Base-by-base conservation (phyloP, 2,113 vertebrate species). In the Scomber scombrus region DNA sequence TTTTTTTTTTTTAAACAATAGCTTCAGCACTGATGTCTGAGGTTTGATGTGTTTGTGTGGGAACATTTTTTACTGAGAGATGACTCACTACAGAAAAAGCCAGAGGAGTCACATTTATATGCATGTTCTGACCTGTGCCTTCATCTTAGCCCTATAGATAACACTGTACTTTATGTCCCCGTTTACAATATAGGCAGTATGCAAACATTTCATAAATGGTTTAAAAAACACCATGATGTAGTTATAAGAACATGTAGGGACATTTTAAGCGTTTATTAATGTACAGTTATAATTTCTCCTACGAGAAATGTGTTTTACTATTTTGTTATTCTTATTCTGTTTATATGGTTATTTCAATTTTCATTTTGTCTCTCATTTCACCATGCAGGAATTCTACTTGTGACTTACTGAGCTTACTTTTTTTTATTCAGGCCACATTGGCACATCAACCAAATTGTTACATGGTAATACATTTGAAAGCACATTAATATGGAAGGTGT, bases 41-140 rank as follows among this genome's bases (percentile, higher is more conserved):
- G 55, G 65, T 69, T 62, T 52, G 61, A 47, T 40, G 63, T 57
- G 34, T 40, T 46, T 82, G 68, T 80, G 78, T 73, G 62, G 78
- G 71, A 82, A 73, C 21, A 71, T 49, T 19, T 34, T 26, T 7
- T 50, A 43, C 19, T 55, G 40, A 47, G 15, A 49, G 58, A 54
- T 83, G 83, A 85, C 47, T 83, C 72, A 85, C 50, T 18, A 15
- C 57, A 63, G 43, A 50, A 47, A 62, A 62, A 77, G 47, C 75
- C 64, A 66, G 23, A 74, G 47, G 49, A 66, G 55, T 7, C 18
- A 14, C 68, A 43, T 70, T 62, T 21, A 75, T 15, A 19, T 64
- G 52, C 69, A 79, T 13, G 66, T 40, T 15, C 50, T 78, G 57
- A 73, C 52, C 47, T 34, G 8, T 29, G 29, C 29, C 40, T 61